Base-by-base conservation (phyloP, 2,888 invertebrate species). In the Spodoptera exigua region DNA sequence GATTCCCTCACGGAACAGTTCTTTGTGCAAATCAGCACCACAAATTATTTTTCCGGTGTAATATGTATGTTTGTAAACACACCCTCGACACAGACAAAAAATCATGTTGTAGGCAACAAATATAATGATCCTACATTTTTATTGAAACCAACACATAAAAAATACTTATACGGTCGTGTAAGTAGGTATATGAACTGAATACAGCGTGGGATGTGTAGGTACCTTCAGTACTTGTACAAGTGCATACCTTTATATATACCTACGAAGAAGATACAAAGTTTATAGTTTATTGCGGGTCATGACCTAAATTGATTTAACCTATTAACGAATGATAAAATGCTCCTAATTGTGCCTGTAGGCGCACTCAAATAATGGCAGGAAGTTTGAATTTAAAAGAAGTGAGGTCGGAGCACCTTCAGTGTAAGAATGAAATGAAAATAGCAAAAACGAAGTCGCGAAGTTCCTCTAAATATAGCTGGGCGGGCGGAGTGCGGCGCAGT, bases 341-440 rank as follows among this genome's bases (percentile, higher is more conserved):
- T 3, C 27, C 27, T 27, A 35, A 7, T 47, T 16, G 36, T 17
- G 64, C 72, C 34, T 48, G 43, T 44, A 27, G 4, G 48, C 47
- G 53, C 40, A 46, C 51, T 51, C 12, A 75, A 80, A 77, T 77
- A 61, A 71, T 73, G 80, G 78, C 81, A 79, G 82, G 84, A 86
- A 85, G 85, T 86, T 86, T 35, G 49, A 37, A 61, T 48, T 72
- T 37, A 57, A 67, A 75, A 86, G 86, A 87, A 85, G 89, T 85
- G 88, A 85, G 86, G 84, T 88, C 85, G 86, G 79, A 74, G 80
- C 82, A 86, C 39, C 61, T 61, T 61, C 48, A 60, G 61, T 82
- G 81, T 84, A 85, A 91, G 89, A 92, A 90, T 90, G 89, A 91
- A 92, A 90, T 93, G 89, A 91, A 93, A 94, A 94, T 93, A 93